Evolutionary conservation across 2,113 vertebrate genomes (phyloP).

Genomic region (Mirza zaza): DNA sequence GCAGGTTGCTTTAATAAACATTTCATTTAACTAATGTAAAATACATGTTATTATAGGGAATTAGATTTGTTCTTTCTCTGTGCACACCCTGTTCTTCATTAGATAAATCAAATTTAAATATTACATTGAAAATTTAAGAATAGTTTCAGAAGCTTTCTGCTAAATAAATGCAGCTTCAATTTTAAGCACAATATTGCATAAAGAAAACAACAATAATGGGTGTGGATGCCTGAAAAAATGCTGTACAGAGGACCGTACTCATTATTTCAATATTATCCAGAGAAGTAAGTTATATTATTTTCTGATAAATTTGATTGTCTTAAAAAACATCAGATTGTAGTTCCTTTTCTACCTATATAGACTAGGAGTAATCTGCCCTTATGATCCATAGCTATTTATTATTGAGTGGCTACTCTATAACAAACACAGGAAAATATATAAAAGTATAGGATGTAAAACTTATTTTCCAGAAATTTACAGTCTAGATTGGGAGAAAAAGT

Average conservation of each 20-base stretch:
- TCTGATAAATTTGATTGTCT: background rate
- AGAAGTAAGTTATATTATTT: background rate
- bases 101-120: conserved; percentile 18
- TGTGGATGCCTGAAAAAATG: background rate
- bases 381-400: background rate
- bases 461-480: background rate
- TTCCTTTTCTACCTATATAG: background rate
- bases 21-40: background rate
- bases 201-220: background rate
- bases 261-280: background rate
- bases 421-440: background rate
- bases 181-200: background rate
- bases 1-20: background rate
- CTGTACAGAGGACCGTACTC: background rate
- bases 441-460: background rate
- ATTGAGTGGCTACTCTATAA: background rate
- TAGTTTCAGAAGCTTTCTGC: background rate
- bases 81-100: background rate
- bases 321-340: background rate
- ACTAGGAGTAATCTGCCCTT: background rate
- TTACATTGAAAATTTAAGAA: background rate
- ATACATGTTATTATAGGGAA: background rate
- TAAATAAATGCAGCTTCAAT: background rate
- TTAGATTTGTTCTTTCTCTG: background rate
- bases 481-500: background rate